phyloP scores from a whole-genome alignment of 2,797 vertebrate species.

The Acrossocheilus wenchowensis region DNA sequence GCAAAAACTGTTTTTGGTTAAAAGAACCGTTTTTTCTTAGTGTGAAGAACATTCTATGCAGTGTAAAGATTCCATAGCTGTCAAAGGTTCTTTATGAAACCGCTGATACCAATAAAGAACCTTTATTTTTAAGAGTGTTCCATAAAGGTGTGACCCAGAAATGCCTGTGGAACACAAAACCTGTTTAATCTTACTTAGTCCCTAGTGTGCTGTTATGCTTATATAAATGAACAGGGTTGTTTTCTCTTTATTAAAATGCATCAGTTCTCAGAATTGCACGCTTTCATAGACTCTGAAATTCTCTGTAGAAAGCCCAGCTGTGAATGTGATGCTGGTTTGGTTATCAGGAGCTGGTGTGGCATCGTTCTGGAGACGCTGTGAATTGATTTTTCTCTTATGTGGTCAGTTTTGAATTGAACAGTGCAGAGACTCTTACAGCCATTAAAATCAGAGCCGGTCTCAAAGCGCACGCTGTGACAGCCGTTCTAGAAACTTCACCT shows the following conservation, averaged over 20 bases:
- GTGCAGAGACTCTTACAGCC: neutral
- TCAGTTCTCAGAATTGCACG: neutral
- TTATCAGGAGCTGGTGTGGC: neutral
- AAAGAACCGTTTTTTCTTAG: neutral
- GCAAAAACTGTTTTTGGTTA: neutral
- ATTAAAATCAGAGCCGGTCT: neutral
- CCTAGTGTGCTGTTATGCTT: neutral
- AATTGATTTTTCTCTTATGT: conserved; percentile 22
- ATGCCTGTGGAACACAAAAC: neutral
- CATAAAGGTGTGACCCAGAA: conserved; percentile 21
- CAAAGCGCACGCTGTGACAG: neutral
- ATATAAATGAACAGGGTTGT: neutral
- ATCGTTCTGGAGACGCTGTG: neutral
- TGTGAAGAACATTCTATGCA: neutral
- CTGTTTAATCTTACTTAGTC: conserved; percentile 4
- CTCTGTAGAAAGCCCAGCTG: neutral
- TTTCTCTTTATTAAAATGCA: conserved; percentile 21
- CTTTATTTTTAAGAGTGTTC: neutral
- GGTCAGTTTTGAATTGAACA: conserved; percentile 8
- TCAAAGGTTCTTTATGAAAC: neutral
- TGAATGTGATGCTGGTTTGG: neutral
- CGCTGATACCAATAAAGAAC: neutral
- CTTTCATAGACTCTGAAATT: neutral
- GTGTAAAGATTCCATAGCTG: neutral
- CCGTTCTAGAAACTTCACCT: neutral